Base-by-base conservation (phyloP, 2,113 vertebrate species). In the Hylia prasina region DNA sequence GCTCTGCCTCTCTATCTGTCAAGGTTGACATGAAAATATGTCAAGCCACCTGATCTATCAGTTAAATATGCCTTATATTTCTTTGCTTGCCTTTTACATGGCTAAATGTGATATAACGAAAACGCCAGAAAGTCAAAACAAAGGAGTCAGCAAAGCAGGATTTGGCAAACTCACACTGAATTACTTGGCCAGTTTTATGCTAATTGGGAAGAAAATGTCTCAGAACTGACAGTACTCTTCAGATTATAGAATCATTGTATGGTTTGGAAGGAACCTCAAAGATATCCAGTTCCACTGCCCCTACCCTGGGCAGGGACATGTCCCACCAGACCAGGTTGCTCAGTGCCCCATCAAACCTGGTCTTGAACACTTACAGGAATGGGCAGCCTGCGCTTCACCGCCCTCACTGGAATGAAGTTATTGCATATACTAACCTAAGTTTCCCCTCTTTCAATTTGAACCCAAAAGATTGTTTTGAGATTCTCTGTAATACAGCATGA, bases 1-100 rank as follows among this genome's bases (percentile, higher is more conserved):
- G 27, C 63, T 31, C 57, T 94, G 51, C 83, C 82, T 96, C 90
- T 94, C 82, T 92, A 9, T 75, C 92, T 96, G 78, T 93, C 85
- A 87, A 85, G 47, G 63, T 7, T 95, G 77, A 77, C 6, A 5
- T 37, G 65, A 95, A 97, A 95, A 96, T 86, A 61, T n/a, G 48
- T 82, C 60, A 77, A 30, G 71, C 70, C 15, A 27, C 57, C 79
- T 90, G 58, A 86, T 77, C 85, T 90, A 53, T 93, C 87, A 80
- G 77, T 87, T 93, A 82, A 93, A 93, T 87, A 72, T 70, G 60
- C 68, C 25, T 91, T 83, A 24, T 44, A 72, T 90, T 95, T 85
- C 54, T 85, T 86, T 66, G 30, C 47, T 73, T 91, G 24, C 24
- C 60, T 87, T 93, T 93, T 76, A 22, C 57, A 20, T 51, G 70